Percentiles rank a stretch among this genome's conserved stretches.
These are phyloP conservation scores for pig (Sus scrofa) DNA, from an alignment of 2,113 vertebrate species.

Conservation along the genomic window DNA sequence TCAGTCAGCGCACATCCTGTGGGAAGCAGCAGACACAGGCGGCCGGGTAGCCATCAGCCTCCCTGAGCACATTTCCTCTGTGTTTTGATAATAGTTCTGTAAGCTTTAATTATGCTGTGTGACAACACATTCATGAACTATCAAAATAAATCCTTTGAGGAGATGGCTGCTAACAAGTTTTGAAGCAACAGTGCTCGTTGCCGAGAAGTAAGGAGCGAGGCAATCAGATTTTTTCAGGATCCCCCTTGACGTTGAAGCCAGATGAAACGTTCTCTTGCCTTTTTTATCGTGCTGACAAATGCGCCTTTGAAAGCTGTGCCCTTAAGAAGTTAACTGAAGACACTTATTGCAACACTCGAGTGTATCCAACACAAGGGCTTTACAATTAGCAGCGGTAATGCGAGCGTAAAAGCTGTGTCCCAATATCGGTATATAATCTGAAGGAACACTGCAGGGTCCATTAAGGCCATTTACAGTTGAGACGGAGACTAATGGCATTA, in stretches of 20 bases:
- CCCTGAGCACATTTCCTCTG: conserved; percentile 68
- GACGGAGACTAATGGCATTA: conserved; percentile 79
- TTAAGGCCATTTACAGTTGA: conserved; percentile 85
- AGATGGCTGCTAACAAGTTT: conserved; percentile 83
- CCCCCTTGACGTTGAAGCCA: conserved; percentile 49
- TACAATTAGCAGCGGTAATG: conserved; percentile 73
- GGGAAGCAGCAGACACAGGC: conserved; percentile 79
- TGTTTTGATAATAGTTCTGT: conserved; percentile 84
- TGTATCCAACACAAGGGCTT: conserved; percentile 75
- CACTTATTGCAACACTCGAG: conserved; percentile 64
- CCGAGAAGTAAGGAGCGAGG: conserved; percentile 48
- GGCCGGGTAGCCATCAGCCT: conserved; percentile 80
- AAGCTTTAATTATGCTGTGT: conserved; percentile 85
- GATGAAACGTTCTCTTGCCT: conserved; percentile 58
- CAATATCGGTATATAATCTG: conserved; percentile 75
- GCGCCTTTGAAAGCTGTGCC: conserved; percentile 69
- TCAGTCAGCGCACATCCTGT: conserved; percentile 84
- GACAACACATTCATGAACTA: conserved; percentile 84
- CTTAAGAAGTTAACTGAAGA: conserved; percentile 79
- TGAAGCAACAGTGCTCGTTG: conserved; percentile 77
- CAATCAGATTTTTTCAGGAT: conserved; percentile 62
- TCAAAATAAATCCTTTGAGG: conserved; percentile 86
- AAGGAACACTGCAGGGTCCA: conserved; percentile 81
- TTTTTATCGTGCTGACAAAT: conserved; percentile 75
- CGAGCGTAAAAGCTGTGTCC: conserved; percentile 67